These are phyloP conservation scores for Drosophila bunnanda DNA, from an alignment of 2,888 invertebrate species.

Conservation along the genomic window DNA sequence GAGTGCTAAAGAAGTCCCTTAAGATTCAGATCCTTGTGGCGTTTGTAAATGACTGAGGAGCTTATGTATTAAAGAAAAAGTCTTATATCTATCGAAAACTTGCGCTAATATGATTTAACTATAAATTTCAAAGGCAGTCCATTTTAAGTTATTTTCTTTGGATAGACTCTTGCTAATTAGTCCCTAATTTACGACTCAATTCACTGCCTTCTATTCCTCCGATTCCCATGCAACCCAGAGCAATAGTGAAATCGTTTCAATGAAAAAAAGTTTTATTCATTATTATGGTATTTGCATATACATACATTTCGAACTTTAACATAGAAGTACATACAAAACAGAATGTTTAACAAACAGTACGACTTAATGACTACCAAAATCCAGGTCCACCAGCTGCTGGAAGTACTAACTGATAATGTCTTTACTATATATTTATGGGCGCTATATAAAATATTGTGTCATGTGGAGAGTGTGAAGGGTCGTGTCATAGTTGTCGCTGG, in stretches of 20 bases:
- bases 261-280: constrained; percentile 57
- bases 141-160: too few species aligned
- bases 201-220: not conserved
- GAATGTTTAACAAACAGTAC: constrained; percentile 73
- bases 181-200: not conserved
- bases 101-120: too few species aligned
- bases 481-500: constrained; percentile 31
- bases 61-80: too few species aligned
- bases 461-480: constrained; percentile 8
- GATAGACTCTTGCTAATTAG: too few species aligned
- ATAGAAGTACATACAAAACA: constrained; percentile 53
- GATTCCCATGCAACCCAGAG: not conserved
- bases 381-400: constrained; percentile 55
- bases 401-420: constrained; percentile 44
- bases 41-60: too few species aligned
- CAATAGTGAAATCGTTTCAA: not conserved
- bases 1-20: too few species aligned
- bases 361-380: constrained; percentile 76
- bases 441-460: constrained; percentile 25
- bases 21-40: too few species aligned
- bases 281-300: constrained; percentile 55
- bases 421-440: constrained; percentile 22
- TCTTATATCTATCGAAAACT: too few species aligned
- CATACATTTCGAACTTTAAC: constrained; percentile 66
- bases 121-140: too few species aligned